phyloP scores from a whole-genome alignment of 1,140 invertebrate species.

The Scaptomyza graminum region DNA sequence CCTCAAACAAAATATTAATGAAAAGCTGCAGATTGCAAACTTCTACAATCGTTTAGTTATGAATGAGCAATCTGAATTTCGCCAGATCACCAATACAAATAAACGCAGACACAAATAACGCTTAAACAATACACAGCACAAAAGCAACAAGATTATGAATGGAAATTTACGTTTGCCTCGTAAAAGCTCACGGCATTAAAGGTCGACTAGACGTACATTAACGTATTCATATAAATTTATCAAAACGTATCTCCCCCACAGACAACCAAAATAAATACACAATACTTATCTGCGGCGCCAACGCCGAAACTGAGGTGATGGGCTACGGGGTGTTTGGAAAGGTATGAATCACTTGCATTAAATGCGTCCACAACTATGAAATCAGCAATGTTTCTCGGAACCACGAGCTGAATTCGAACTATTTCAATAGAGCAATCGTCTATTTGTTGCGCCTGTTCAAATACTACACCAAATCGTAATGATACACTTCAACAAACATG shows the following conservation, averaged over 20 bases:
- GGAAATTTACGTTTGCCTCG: conserved; percentile 16
- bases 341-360: conserved; percentile 67
- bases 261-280: conserved; percentile 31
- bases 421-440: conserved; percentile 63
- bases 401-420: conserved; percentile 53
- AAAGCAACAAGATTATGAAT: conserved; percentile 30
- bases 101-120: background rate
- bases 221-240: background rate
- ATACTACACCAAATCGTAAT: background rate
- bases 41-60: conserved; percentile 17
- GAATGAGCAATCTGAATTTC: conserved; percentile 50
- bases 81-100: conserved; percentile 11
- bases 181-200: conserved; percentile 32
- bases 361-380: conserved; percentile 66
- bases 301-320: background rate
- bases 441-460: conserved; percentile 32
- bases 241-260: background rate
- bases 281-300: conserved; percentile 16
- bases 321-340: conserved; percentile 11
- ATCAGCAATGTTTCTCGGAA: conserved; percentile 72
- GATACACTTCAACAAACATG: background rate
- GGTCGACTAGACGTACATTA: conserved; percentile 22
- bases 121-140: background rate
- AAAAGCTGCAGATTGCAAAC: background rate
- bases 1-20: no score